Base-by-base conservation (phyloP, 2,113 vertebrate genomes). In the Clupea harengus region DNA sequence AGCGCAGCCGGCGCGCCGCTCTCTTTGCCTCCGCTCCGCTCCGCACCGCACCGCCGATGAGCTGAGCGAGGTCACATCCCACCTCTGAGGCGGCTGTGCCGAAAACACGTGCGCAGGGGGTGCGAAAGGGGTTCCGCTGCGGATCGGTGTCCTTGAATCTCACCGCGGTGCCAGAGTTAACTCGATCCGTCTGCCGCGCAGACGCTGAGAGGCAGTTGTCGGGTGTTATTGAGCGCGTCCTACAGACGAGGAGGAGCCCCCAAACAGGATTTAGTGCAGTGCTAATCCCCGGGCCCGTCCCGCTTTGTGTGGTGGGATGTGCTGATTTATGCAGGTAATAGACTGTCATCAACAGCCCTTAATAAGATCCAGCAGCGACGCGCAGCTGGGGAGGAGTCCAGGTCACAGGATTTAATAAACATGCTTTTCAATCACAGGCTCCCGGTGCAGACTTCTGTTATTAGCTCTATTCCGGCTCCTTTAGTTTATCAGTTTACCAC, bases 311-410 rank as follows among this genome's bases (percentile, higher is more conserved):
- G 22, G 44, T 47, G 15, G 39, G 44, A 46, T 25, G 44, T 8
- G 2, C 13, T 49, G 82, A 89, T 87, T 85, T 87, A 88, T 89
- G 88, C 60, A 75, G 85, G 82, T 88, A 87, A 90, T 86, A 88
- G 83, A 88, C 57, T 84, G 80, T 88, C 84, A 83, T 67, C 82
- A 87, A 82, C 87, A 86, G 82, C 82, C 45, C 52, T 28, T 89
- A 87, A 88, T 87, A 87, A 84, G 84, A 86, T 87, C 86, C 83
- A 57, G 52, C 75, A 25, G 72, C 72, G 46, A 32, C n/a, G 1
- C 64, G 28, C 25, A 81, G 83, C 4, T 80, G 11, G 57, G 45
- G 46, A 50, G 82, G 57, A 72, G 54, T 50, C 54, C 54, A 81
- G 81, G 82, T 83, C 83, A 47, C 44, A 20, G 83, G 85, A 82